Percentiles rank a stretch among this genome's conserved stretches.
phyloP scores from a whole-genome alignment of 2,113 vertebrate genomes.

The Thamnaconus septentrionalis region DNA sequence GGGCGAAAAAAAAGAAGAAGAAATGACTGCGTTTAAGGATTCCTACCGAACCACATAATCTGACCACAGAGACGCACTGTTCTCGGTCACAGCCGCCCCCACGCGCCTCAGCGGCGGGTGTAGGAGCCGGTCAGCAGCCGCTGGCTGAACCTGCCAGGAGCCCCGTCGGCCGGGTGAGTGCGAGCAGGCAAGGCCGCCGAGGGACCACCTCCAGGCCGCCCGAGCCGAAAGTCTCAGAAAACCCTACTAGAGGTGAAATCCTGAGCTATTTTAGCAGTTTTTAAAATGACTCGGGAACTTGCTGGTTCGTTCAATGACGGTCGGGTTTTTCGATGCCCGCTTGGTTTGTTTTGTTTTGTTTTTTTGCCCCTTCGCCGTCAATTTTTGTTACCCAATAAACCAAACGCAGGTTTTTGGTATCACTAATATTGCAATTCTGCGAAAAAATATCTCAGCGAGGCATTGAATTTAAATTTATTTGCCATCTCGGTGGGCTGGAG shows the following conservation, averaged over 20 bases:
- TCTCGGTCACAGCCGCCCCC: slow-evolving; percentile 43
- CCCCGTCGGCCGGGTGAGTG: slow-evolving; percentile 4
- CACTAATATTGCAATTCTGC: too few relatives aligned
- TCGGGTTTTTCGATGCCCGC: too few relatives aligned
- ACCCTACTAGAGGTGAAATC: neutral
- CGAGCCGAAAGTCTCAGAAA: too few relatives aligned
- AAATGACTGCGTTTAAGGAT: slow-evolving; percentile 52
- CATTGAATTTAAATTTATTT: neutral
- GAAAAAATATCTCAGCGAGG: neutral
- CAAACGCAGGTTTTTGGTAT: too few relatives aligned
- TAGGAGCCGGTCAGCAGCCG: slow-evolving; percentile 33
- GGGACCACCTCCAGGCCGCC: neutral
- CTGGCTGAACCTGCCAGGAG: slow-evolving; percentile 43
- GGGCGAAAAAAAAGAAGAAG: slow-evolving; percentile 59
- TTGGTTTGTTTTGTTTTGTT: too few relatives aligned
- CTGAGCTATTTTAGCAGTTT: neutral
- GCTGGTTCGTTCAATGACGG: too few relatives aligned
- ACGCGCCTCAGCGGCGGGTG: slow-evolving; percentile 28
- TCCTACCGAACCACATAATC: slow-evolving; percentile 59
- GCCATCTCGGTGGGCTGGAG: neutral
- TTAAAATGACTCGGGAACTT: neutral
- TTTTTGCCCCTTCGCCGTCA: too few relatives aligned
- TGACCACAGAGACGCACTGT: slow-evolving; percentile 65
- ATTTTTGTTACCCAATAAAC: too few relatives aligned
- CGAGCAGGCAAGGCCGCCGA: neutral